A percentile compares a stretch with the other conserved stretches of the same genome.
These are phyloP conservation scores for Zosterops japonicus DNA, from an alignment of 2,113 vertebrate species.

Conservation along the genomic window DNA sequence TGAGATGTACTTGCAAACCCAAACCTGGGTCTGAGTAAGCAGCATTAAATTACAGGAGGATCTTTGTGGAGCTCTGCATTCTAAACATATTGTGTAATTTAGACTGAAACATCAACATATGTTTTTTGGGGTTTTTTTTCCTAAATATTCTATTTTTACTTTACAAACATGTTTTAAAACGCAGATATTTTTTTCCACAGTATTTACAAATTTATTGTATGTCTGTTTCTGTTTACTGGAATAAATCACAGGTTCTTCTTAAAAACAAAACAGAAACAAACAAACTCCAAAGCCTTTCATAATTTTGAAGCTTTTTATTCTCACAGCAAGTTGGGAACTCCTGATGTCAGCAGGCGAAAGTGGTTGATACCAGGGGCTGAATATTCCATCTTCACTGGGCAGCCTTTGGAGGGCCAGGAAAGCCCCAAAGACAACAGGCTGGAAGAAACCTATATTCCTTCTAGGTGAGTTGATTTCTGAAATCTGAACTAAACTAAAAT, in stretches of 20 bases:
- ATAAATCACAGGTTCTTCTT: background rate
- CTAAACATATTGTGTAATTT: background rate
- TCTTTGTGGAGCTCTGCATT: background rate
- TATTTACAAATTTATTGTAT: background rate
- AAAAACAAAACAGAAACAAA: background rate
- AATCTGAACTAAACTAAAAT: background rate
- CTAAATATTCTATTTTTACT: background rate
- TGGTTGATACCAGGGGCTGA: constrained; percentile 76
- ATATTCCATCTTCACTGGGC: constrained; percentile 80
- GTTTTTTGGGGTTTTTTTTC: accelerated
- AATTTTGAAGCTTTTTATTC: constrained; percentile 70
- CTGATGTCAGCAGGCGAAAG: constrained; percentile 78
- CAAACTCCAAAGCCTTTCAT: background rate
- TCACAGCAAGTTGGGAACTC: constrained; percentile 64
- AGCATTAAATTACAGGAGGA: background rate
- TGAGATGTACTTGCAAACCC: background rate
- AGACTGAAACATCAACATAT: background rate
- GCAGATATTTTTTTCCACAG: background rate
- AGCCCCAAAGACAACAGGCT: constrained; percentile 21
- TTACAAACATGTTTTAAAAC: background rate
- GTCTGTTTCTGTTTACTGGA: background rate
- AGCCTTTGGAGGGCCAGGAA: constrained; percentile 67
- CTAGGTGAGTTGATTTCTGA: constrained; percentile 55
- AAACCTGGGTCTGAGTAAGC: background rate
- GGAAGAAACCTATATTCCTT: constrained; percentile 30